Conservation (phyloP, 2,888 invertebrate genomes). For the Patella pellucida region DNA sequence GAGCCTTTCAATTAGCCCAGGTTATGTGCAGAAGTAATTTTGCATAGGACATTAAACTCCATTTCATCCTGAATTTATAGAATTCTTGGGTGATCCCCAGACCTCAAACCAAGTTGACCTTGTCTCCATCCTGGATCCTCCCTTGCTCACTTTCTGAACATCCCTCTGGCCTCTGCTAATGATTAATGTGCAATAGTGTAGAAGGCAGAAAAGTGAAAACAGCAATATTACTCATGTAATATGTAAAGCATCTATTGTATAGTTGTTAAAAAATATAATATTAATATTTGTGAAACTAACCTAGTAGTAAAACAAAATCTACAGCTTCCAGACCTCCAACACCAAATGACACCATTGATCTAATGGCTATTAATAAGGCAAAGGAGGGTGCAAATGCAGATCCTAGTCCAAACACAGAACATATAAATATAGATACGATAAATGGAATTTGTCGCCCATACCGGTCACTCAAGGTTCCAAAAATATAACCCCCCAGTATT, state of each 20-base stretch:
- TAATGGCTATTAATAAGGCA: constrained; percentile 42
- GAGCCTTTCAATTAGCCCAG: too few relatives aligned
- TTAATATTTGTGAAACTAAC: constrained; percentile 36
- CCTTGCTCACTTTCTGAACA: too few relatives aligned
- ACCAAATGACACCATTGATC: constrained; percentile 52
- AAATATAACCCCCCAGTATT: constrained; percentile 51
- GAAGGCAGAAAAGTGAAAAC: neutral
- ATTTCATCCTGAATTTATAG: too few relatives aligned
- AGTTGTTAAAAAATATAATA: constrained; percentile 4
- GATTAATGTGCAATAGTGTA: neutral
- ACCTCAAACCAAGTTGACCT: too few relatives aligned
- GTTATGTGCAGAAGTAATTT: too few relatives aligned
- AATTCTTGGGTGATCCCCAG: too few relatives aligned
- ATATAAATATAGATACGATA: constrained; percentile 41
- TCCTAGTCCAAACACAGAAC: constrained; percentile 53
- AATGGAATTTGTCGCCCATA: constrained; percentile 56
- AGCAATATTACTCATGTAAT: neutral
- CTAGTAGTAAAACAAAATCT: constrained; percentile 55
- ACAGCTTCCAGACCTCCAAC: constrained; percentile 56
- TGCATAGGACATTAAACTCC: too few relatives aligned
- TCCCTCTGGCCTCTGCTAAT: neutral
- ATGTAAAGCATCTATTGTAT: neutral
- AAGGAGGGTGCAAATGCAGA: constrained; percentile 54
- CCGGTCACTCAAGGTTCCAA: constrained; percentile 56
- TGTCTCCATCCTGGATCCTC: too few relatives aligned